Percentiles rank a stretch among this genome's conserved stretches.
These are phyloP conservation scores for Leucozona laternaria DNA, from an alignment of 2,888 invertebrate species.

Conservation along the genomic window DNA sequence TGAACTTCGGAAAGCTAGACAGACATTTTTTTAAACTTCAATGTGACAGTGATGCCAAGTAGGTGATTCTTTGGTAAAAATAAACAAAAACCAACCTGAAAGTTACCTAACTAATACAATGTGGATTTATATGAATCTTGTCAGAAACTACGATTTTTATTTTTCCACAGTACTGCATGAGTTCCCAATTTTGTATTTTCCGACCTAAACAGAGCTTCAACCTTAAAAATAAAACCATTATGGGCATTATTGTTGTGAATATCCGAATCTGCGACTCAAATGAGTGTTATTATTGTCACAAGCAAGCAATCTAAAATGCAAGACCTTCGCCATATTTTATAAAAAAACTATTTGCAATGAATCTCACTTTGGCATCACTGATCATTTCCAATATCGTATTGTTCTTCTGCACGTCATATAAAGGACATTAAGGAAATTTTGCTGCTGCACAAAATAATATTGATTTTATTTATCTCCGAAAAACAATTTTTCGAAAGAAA, in stretches of 20 bases:
- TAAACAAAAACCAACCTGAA: neutral
- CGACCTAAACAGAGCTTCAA: no score
- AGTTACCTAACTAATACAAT: neutral
- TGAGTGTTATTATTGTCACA: no score
- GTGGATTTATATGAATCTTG: neutral
- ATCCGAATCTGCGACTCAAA: no score
- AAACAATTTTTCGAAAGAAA: conserved; percentile 60
- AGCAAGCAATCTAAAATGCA: no score
- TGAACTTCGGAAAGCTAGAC: conserved; percentile 42
- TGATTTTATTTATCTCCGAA: conserved; percentile 68
- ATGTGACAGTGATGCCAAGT: conserved; percentile 5
- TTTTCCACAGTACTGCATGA: no score
- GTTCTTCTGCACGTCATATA: neutral
- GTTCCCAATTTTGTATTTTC: no score
- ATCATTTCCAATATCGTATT: neutral
- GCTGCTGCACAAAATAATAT: conserved; percentile 57
- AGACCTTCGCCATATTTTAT: no score
- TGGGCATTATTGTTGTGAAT: no score
- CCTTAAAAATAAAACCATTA: no score
- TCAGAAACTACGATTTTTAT: neutral
- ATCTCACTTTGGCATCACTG: conserved; percentile 16
- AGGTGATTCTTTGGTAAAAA: neutral
- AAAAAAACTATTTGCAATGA: no score
- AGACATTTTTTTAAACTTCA: neutral
- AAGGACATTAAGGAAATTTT: conserved; percentile 47